Conservation (phyloP, 2,888 invertebrate species). For the Podotricha telesiphe region DNA sequence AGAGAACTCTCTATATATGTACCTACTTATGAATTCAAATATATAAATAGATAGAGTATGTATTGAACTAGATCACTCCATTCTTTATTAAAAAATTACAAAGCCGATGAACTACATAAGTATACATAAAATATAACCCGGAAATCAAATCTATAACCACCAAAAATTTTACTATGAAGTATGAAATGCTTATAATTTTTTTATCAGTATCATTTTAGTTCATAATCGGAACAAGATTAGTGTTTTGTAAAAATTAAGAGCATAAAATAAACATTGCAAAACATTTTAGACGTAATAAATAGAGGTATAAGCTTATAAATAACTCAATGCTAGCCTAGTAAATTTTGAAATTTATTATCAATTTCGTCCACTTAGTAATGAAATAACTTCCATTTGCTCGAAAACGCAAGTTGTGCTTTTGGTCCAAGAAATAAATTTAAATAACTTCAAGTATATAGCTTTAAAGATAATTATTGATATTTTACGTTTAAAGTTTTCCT, state of each 20-base stretch:
- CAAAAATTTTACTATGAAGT: no score
- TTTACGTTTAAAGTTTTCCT: background rate
- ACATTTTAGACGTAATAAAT: constrained; percentile 28
- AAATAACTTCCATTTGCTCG: constrained; percentile 37
- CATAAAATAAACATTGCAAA: constrained; percentile 9
- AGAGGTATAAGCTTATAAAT: constrained; percentile 33
- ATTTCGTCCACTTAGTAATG: constrained; percentile 35
- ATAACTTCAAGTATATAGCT: constrained; percentile 20
- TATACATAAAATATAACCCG: no score
- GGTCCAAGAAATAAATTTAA: constrained; percentile 23
- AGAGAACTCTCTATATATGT: no score
- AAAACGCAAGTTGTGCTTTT: constrained; percentile 34
- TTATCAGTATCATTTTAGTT: background rate
- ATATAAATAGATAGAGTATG: no score
- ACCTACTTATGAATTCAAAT: no score
- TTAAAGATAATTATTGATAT: constrained; percentile 19
- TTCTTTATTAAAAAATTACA: no score
- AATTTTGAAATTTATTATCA: constrained; percentile 38
- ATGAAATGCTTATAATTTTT: background rate
- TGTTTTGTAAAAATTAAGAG: background rate
- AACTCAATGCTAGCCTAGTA: constrained; percentile 35
- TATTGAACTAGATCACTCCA: no score
- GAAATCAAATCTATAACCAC: no score
- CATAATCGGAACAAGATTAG: background rate
- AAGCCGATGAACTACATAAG: no score